Percentiles rank a stretch among this genome's conserved stretches.
These are phyloP conservation scores for Tipula lateralis DNA, from an alignment of 2,888 invertebrate species.

Conservation along the genomic window DNA sequence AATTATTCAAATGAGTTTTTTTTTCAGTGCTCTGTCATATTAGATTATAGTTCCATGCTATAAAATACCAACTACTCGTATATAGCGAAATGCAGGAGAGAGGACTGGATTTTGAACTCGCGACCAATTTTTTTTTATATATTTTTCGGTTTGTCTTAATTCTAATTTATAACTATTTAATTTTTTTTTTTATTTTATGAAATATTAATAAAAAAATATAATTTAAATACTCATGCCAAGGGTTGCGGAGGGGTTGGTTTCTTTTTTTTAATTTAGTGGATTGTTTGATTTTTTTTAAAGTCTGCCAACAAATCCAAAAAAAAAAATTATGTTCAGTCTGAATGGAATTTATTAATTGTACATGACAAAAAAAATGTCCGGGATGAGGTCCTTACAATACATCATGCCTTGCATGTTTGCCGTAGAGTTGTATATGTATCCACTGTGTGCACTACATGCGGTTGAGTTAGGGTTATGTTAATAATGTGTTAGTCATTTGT, in stretches of 20 bases:
- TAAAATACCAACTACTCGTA: background rate
- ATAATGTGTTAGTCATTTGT: background rate
- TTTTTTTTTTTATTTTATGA: background rate
- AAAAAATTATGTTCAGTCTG: background rate
- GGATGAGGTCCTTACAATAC: background rate
- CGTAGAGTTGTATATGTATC: background rate
- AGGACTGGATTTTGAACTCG: conserved; percentile 9
- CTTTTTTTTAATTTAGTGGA: background rate
- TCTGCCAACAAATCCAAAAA: background rate
- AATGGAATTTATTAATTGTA: background rate
- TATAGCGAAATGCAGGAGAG: background rate
- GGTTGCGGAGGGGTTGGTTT: background rate
- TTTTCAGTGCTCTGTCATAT: background rate
- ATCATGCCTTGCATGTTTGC: background rate
- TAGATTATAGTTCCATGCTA: background rate
- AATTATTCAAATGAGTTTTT: background rate
- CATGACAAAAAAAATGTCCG: background rate
- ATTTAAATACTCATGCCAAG: background rate
- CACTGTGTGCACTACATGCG: background rate
- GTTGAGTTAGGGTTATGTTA: background rate
- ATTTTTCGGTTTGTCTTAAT: background rate
- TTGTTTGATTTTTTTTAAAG: background rate
- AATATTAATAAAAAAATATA: background rate
- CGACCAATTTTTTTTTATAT: conserved; percentile 4
- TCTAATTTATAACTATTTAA: conserved; percentile 9